phyloP scores from a whole-genome alignment of 35 echinoderm and acorn worm genomes.

The Eucidaris tribuloides region DNA sequence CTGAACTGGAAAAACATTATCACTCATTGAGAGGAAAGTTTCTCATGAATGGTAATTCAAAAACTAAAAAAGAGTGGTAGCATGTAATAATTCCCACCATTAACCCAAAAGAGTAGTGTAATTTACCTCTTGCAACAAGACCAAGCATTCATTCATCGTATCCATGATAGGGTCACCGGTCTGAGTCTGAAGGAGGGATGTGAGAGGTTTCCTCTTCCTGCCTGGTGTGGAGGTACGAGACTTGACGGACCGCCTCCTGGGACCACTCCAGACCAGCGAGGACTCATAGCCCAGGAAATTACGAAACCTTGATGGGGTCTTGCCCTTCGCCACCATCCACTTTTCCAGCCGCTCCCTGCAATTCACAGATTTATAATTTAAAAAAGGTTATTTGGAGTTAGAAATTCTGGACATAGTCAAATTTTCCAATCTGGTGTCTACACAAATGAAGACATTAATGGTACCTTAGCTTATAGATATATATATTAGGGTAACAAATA shows the following conservation, averaged over 20 bases:
- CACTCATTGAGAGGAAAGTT: background rate
- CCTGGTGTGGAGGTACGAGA: background rate
- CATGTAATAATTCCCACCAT: background rate
- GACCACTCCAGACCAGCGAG: background rate
- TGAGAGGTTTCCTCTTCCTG: background rate
- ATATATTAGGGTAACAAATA: too few relatives aligned
- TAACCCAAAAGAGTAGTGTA: background rate
- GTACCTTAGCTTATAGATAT: too few relatives aligned
- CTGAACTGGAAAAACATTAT: too few relatives aligned
- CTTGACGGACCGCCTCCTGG: background rate
- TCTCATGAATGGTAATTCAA: background rate
- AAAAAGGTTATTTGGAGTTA: too few relatives aligned
- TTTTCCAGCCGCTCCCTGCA: slow-evolving; percentile 12
- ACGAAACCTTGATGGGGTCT: slow-evolving; percentile 37
- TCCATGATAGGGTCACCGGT: background rate
- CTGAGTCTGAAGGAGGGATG: background rate
- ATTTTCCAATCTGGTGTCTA: too few relatives aligned
- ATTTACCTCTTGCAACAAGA: slow-evolving; percentile 38
- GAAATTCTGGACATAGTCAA: too few relatives aligned
- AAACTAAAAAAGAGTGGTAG: background rate
- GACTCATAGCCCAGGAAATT: slow-evolving; percentile 41
- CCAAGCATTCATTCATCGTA: slow-evolving; percentile 38
- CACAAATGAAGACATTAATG: too few relatives aligned
- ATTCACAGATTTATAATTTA: too few relatives aligned
- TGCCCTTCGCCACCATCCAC: slow-evolving; percentile 40